A percentile compares a stretch with the other conserved stretches of the same genome.
Conservation (phyloP, 2,113 vertebrate species). For the Oreocharis arfaki region DNA sequence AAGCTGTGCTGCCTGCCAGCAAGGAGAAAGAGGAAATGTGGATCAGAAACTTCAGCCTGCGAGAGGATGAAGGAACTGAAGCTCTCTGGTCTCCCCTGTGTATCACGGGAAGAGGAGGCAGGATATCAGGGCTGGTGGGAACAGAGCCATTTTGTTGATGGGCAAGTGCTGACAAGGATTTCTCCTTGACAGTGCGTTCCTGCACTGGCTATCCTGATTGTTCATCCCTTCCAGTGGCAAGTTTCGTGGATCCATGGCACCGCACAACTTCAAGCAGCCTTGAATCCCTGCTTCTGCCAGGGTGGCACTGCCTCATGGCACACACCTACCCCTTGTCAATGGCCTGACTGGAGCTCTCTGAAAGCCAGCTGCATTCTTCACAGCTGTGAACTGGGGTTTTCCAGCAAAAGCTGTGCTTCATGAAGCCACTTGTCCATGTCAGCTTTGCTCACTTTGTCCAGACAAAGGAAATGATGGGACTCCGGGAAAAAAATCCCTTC, state of each 20-base stretch:
- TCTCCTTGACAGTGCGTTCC: neutral
- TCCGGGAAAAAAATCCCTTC: neutral
- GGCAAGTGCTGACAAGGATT: neutral
- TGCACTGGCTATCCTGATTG: neutral
- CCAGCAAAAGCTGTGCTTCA: neutral
- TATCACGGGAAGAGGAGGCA: neutral
- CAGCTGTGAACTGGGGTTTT: neutral
- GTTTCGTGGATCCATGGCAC: neutral
- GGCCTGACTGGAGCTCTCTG: neutral
- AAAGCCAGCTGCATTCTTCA: neutral
- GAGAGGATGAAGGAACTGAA: neutral
- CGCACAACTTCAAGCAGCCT: neutral
- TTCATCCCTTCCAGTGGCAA: neutral
- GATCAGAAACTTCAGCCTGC: neutral
- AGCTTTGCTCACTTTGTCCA: neutral
- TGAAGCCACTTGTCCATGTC: neutral
- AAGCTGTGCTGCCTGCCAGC: neutral
- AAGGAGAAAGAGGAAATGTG: neutral
- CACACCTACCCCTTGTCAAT: neutral
- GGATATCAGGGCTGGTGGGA: neutral
- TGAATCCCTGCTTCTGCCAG: neutral
- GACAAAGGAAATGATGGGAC: fast-evolving
- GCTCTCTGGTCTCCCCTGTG: neutral
- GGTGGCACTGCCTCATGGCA: neutral
- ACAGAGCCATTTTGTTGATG: neutral